Evolutionary conservation across 2,797 vertebrate species (phyloP).

Genomic region (Silurus lanzhouensis): DNA sequence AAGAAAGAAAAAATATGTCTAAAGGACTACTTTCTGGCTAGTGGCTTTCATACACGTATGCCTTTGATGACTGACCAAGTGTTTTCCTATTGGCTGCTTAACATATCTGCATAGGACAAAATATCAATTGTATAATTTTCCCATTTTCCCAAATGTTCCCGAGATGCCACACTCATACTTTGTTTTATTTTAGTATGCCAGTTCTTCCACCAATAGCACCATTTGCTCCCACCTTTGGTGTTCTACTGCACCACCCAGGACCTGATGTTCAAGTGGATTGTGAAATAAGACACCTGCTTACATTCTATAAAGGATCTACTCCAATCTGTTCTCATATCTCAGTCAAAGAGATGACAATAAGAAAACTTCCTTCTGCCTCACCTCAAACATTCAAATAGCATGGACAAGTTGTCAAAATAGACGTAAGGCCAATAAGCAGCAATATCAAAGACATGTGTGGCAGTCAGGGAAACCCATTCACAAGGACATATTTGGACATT

Average conservation of each 20-base stretch:
- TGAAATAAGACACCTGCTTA: neutral
- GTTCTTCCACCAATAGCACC: neutral
- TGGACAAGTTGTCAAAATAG: neutral
- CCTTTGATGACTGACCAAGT: neutral
- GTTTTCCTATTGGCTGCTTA: neutral
- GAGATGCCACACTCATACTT: too few relatives aligned
- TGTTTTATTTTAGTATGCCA: neutral
- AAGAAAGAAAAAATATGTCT: neutral
- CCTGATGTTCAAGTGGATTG: neutral
- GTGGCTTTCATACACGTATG: neutral
- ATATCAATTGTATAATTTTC: too few relatives aligned
- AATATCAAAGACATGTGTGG: neutral
- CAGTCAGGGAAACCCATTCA: neutral
- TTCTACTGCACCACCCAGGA: neutral
- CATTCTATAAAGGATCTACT: conserved; percentile 1
- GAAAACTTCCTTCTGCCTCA: neutral
- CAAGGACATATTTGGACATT: neutral
- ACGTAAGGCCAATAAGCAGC: neutral
- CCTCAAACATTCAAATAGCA: neutral
- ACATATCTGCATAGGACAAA: too few relatives aligned
- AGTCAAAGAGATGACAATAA: neutral
- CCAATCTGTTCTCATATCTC: conserved; percentile 15
- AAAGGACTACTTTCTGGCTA: neutral
- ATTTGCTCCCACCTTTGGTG: neutral
- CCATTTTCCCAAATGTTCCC: too few relatives aligned